Evolutionary conservation across 2,888 invertebrate genomes (phyloP).

Genomic region (Metopia argyrocephala): DNA sequence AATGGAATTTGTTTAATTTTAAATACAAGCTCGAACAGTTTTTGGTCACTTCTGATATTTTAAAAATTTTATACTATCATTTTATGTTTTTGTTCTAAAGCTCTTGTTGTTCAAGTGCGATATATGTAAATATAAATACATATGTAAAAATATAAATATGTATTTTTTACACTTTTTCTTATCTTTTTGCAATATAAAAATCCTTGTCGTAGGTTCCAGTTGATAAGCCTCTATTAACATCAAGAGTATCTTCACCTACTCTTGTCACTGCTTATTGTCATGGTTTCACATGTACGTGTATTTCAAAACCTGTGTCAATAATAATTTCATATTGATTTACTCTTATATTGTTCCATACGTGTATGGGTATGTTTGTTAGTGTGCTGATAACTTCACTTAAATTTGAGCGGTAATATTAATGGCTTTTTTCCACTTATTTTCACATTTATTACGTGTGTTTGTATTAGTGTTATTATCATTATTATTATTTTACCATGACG

Average conservation of each 20-base stretch:
- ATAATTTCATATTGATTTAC: background rate
- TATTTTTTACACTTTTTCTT: too few species aligned
- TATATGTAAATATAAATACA: too few species aligned
- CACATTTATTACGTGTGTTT: constrained; percentile 41
- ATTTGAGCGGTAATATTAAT: constrained; percentile 56
- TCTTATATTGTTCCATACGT: background rate
- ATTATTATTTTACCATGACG: constrained; percentile 1
- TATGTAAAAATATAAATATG: too few species aligned
- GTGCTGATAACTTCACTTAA: constrained; percentile 24
- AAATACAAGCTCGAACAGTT: too few species aligned
- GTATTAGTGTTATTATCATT: constrained; percentile 43
- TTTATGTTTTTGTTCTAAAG: too few species aligned
- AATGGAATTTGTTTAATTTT: too few species aligned
- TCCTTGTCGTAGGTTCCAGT: constrained; percentile 54
- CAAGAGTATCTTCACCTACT: background rate
- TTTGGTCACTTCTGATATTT: too few species aligned
- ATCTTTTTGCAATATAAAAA: background rate
- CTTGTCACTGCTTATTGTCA: background rate
- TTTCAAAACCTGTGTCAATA: background rate
- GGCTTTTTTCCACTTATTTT: constrained; percentile 60
- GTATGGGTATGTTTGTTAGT: background rate
- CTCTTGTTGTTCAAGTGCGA: too few species aligned
- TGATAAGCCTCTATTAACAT: background rate
- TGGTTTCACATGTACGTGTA: background rate
- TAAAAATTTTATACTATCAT: too few species aligned